Evolutionary conservation across 2,888 invertebrate species (phyloP).

Genomic region (Drosophila mimetica): DNA sequence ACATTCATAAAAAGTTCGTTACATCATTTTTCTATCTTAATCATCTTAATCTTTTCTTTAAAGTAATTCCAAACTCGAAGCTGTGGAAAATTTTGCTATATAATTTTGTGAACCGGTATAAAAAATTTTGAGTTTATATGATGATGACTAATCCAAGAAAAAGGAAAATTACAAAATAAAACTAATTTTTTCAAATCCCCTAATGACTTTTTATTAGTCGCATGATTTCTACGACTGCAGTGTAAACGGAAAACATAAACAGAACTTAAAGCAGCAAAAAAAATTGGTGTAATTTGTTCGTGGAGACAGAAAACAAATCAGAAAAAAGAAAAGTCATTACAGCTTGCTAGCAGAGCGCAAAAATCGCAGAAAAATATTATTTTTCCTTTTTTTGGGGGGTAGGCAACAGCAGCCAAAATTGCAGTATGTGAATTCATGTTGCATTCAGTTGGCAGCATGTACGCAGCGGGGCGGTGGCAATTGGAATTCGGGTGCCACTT

Average conservation of each 20-base stretch:
- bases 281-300: conserved; percentile 53
- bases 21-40: too few relatives aligned
- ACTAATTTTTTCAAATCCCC: too few relatives aligned
- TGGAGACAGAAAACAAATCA: conserved; percentile 17
- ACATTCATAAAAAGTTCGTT: too few relatives aligned
- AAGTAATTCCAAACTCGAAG: too few relatives aligned
- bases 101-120: too few relatives aligned
- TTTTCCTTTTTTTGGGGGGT: conserved; percentile 20
- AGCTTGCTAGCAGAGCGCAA: conserved; percentile 47
- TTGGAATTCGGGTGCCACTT: conserved; percentile 10
- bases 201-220: too few relatives aligned
- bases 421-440: conserved; percentile 31
- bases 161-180: too few relatives aligned
- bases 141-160: too few relatives aligned
- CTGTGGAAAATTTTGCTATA: too few relatives aligned
- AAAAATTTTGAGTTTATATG: too few relatives aligned
- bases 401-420: conserved; percentile 20
- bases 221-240: background rate
- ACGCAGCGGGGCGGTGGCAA: conserved; percentile 1
- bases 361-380: conserved; percentile 41
- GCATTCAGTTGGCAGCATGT: conserved; percentile 16
- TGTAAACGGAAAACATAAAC: background rate
- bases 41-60: too few relatives aligned
- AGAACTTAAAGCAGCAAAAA: conserved; percentile 1
- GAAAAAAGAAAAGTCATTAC: conserved; percentile 57